These are phyloP conservation scores for Oncopodura yosiiana DNA, from an alignment of 1,140 invertebrate genomes.

Conservation along the genomic window DNA sequence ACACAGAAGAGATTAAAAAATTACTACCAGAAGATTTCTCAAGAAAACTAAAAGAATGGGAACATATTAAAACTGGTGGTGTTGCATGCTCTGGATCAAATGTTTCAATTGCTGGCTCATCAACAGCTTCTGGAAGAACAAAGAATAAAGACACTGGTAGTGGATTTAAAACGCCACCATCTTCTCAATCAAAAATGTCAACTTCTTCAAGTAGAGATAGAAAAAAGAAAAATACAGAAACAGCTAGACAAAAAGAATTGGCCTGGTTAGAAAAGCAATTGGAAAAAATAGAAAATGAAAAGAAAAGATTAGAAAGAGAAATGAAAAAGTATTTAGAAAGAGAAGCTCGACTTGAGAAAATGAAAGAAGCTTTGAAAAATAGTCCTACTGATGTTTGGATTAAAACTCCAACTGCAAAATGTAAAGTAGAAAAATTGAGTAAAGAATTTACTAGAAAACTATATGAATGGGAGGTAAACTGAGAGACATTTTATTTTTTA, in stretches of 20 bases:
- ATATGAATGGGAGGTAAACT: constrained; percentile 80
- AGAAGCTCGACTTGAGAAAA: constrained; percentile 53
- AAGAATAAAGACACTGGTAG: neutral
- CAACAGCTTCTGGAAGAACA: constrained; percentile 6
- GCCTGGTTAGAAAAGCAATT: constrained; percentile 51
- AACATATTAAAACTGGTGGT: constrained; percentile 44
- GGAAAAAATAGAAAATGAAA: constrained; percentile 52
- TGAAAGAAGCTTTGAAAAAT: constrained; percentile 48
- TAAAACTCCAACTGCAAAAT: constrained; percentile 66
- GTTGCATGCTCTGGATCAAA: too few species aligned
- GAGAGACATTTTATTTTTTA: too few species aligned
- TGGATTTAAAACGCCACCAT: neutral
- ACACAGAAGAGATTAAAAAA: constrained; percentile 49
- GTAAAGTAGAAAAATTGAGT: constrained; percentile 50
- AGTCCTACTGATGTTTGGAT: constrained; percentile 58
- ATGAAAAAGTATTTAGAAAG: constrained; percentile 51
- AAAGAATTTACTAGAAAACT: constrained; percentile 77
- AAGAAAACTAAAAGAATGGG: constrained; percentile 61
- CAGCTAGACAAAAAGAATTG: constrained; percentile 44
- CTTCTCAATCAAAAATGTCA: constrained; percentile 39
- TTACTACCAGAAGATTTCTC: constrained; percentile 61
- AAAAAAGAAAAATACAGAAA: constrained; percentile 39
- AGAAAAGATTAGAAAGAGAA: constrained; percentile 51
- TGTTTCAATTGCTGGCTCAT: too few species aligned
- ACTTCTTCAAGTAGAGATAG: constrained; percentile 41